A percentile compares a stretch with the other conserved stretches of the same genome.
Conservation (phyloP, 2,113 vertebrate genomes). For the Tyrannus savana region DNA sequence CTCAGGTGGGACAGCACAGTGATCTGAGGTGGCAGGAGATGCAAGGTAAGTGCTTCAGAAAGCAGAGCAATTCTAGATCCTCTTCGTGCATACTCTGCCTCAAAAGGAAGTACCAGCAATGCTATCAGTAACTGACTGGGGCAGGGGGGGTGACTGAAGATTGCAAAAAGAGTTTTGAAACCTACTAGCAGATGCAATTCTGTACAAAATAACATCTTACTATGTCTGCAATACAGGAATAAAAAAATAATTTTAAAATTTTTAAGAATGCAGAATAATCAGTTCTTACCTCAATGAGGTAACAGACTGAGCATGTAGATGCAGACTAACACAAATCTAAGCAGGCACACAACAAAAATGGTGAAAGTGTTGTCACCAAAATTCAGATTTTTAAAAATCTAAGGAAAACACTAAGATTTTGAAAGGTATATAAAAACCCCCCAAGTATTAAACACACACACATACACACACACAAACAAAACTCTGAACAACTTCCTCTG, state of each 20-base stretch:
- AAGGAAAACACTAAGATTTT: not conserved
- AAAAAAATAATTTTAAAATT: not conserved
- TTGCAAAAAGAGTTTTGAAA: not conserved
- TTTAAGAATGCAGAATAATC: not conserved
- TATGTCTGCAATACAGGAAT: not conserved
- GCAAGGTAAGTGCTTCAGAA: not conserved
- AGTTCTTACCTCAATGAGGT: not conserved
- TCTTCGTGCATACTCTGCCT: not conserved
- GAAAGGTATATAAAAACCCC: not conserved
- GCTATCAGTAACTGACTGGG: not conserved
- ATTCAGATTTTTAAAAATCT: not conserved
- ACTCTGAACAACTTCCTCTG: not conserved
- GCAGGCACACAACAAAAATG: not conserved
- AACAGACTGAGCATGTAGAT: not conserved
- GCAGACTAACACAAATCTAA: not conserved
- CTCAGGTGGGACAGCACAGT: not conserved
- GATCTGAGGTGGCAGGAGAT: not conserved
- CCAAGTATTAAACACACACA: not conserved
- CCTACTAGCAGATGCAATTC: not conserved
- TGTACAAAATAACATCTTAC: not conserved
- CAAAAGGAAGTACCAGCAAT: not conserved
- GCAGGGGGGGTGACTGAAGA: not conserved
- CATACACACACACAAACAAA: not conserved
- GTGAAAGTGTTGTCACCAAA: not conserved
- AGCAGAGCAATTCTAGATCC: not conserved